Conservation (phyloP, 2,113 vertebrate species). For the Circaetus gallicus region DNA sequence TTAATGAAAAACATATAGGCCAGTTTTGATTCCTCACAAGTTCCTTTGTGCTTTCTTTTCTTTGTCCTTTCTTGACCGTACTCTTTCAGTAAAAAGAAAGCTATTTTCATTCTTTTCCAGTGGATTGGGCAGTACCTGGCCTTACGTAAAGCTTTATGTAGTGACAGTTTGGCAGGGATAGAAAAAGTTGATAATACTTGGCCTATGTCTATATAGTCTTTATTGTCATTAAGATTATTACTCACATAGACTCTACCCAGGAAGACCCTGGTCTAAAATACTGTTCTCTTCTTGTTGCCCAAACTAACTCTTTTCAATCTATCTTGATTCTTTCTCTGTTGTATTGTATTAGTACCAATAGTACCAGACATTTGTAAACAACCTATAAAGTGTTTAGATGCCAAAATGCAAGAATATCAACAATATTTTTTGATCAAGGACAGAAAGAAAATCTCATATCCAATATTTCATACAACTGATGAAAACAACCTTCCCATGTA, state of each 20-base stretch:
- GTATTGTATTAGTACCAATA: background rate
- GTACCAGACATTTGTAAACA: background rate
- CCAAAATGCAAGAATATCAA: background rate
- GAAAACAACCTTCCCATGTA: background rate
- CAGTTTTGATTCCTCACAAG: background rate
- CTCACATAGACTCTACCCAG: fast-evolving
- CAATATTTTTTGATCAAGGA: background rate
- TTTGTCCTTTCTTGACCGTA: background rate
- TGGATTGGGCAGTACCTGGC: background rate
- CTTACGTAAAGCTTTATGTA: background rate
- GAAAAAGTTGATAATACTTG: background rate
- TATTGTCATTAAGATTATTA: background rate
- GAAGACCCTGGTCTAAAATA: background rate
- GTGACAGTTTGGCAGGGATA: background rate
- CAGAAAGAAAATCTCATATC: background rate
- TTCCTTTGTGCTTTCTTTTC: background rate
- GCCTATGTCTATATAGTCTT: background rate
- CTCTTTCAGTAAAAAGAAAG: background rate
- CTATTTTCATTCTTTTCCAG: background rate
- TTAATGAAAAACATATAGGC: background rate
- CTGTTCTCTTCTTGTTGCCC: background rate
- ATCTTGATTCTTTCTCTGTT: background rate
- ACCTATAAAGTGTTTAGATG: background rate
- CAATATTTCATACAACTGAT: background rate
- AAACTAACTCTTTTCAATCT: background rate